phyloP scores from a whole-genome alignment of 2,113 vertebrate species.

The Nasalis larvatus region DNA sequence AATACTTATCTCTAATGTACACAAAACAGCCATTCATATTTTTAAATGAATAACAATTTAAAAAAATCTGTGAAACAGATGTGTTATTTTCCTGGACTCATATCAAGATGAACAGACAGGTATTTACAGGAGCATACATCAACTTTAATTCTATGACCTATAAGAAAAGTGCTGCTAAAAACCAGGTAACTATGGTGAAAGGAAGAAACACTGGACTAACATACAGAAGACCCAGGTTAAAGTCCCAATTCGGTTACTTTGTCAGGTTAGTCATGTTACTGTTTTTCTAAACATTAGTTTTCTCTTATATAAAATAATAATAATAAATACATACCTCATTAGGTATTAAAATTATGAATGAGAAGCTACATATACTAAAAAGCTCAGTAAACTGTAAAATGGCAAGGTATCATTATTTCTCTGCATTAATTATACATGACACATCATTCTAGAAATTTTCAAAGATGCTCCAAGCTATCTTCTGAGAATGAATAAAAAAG shows the following conservation, averaged over 20 bases:
- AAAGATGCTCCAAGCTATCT: constrained; percentile 41
- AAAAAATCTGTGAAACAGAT: constrained; percentile 31
- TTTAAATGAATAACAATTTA: constrained; percentile 49
- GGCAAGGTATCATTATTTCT: neutral
- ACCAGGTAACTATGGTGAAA: neutral
- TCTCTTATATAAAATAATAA: neutral
- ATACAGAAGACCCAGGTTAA: neutral
- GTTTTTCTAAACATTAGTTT: neutral
- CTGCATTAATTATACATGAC: neutral
- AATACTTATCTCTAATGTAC: neutral
- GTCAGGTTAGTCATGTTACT: neutral
- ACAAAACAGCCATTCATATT: neutral
- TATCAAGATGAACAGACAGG: neutral
- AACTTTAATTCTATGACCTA: neutral
- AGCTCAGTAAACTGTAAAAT: neutral
- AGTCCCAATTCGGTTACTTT: neutral
- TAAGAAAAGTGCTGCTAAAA: neutral
- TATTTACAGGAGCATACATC: neutral
- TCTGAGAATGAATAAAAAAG: constrained; percentile 47
- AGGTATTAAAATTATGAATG: constrained; percentile 17
- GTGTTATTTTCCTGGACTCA: neutral
- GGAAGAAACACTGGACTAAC: neutral
- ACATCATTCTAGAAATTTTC: constrained; percentile 40
- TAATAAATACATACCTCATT: neutral
- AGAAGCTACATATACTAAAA: constrained; percentile 6